Conservation (phyloP, 2,113 vertebrate species). For the Sander lucioperca region DNA sequence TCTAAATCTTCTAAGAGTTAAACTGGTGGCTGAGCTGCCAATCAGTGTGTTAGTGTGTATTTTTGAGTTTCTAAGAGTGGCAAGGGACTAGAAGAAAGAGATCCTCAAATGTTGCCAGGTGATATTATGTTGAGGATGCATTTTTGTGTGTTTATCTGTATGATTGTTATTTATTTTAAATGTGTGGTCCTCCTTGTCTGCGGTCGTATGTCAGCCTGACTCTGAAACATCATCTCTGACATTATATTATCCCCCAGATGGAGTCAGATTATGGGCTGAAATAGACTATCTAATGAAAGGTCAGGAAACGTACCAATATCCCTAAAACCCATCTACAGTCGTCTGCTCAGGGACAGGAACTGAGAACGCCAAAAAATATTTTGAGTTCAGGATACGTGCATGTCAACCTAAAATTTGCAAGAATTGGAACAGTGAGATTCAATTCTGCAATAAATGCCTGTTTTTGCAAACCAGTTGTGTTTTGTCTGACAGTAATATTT, state of each 20-base stretch:
- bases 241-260: constrained; percentile 64
- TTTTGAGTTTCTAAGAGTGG: constrained; percentile 11
- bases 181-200: not conserved
- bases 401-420: not conserved
- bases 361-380: not conserved
- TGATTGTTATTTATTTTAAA: not conserved
- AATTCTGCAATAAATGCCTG: not conserved
- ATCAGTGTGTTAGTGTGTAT: not conserved
- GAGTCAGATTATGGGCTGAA: constrained; percentile 56
- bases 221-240: constrained; percentile 23
- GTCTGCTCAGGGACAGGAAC: constrained; percentile 8
- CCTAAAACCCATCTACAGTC: constrained; percentile 34
- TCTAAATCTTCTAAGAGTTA: constrained; percentile 27
- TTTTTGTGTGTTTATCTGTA: not conserved
- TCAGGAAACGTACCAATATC: constrained; percentile 51
- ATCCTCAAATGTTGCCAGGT: constrained; percentile 9
- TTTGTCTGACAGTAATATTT: not conserved
- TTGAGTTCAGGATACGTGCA: constrained; percentile 5
- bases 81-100: not conserved
- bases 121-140: not conserved
- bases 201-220: not conserved
- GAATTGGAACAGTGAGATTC: not conserved
- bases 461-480: not conserved
- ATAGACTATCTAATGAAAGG: constrained; percentile 39
- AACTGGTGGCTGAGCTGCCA: constrained; percentile 24